Evolutionary conservation across 2,113 vertebrate species (phyloP).

Genomic region (Athene noctua): DNA sequence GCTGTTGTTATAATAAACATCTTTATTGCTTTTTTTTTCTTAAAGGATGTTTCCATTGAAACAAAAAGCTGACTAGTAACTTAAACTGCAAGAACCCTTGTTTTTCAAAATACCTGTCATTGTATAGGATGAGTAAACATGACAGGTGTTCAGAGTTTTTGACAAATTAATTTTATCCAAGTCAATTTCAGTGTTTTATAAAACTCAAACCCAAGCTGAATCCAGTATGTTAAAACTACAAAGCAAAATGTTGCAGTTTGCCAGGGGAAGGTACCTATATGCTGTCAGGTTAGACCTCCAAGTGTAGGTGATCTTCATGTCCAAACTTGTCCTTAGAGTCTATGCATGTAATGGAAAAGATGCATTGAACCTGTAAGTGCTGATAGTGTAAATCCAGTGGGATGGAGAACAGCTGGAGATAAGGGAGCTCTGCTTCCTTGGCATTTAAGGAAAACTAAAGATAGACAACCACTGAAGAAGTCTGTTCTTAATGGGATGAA

Average conservation of each 20-base stretch:
- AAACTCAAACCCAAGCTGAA: neutral
- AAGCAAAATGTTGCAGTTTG: neutral
- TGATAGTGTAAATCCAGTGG: accelerated
- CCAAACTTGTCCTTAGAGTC: neutral
- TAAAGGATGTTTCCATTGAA: neutral
- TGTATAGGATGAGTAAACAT: neutral
- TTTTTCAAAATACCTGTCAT: neutral
- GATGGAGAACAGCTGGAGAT: neutral
- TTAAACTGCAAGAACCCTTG: neutral
- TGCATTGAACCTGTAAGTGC: neutral
- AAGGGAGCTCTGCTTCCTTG: neutral
- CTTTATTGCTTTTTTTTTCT: neutral
- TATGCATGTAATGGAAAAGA: neutral
- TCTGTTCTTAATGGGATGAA: neutral
- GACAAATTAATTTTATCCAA: neutral
- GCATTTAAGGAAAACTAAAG: neutral
- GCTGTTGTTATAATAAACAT: neutral
- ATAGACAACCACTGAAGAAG: neutral
- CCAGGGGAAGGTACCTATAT: neutral
- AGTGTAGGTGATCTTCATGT: neutral
- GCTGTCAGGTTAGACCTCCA: neutral
- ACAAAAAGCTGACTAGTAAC: neutral
- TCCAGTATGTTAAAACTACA: neutral
- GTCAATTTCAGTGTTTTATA: neutral
- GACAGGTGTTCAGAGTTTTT: neutral